A percentile compares a stretch with the other conserved stretches of the same genome.
phyloP scores from a whole-genome alignment of 2,113 vertebrate species.

The Marmota flaviventris region DNA sequence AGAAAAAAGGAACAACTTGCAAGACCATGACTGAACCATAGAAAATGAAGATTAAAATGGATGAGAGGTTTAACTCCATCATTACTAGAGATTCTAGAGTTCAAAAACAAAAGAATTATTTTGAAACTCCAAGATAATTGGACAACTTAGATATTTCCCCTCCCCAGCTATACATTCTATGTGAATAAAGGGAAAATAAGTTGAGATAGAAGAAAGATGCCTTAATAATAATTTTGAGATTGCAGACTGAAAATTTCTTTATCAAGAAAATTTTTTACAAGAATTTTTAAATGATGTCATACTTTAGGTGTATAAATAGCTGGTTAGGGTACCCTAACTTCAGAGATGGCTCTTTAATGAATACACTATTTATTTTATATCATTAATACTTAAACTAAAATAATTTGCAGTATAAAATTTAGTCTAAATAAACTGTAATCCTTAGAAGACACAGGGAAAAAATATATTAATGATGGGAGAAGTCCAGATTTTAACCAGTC shows the following conservation, averaged over 20 bases:
- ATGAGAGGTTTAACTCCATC: background rate
- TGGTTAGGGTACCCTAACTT: background rate
- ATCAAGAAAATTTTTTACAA: background rate
- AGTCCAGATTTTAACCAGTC: conserved; percentile 12
- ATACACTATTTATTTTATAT: conserved; percentile 9
- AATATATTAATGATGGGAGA: background rate
- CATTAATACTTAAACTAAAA: conserved; percentile 31
- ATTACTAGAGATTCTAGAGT: conserved; percentile 41
- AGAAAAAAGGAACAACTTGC: background rate
- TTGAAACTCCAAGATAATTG: background rate
- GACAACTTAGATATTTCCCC: background rate
- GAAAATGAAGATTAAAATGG: conserved; percentile 7
- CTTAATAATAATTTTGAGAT: conserved; percentile 40
- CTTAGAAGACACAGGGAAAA: background rate
- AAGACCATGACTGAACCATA: background rate
- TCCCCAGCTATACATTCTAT: background rate
- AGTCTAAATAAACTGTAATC: background rate
- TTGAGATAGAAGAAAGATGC: background rate
- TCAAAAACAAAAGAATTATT: conserved; percentile 43
- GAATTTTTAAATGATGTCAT: background rate
- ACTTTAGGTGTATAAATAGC: background rate
- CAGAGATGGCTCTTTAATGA: background rate
- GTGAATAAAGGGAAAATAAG: conserved; percentile 8
- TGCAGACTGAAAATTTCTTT: conserved; percentile 33
- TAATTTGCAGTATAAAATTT: background rate